phyloP scores from a whole-genome alignment of 2,113 vertebrate species.

The Eulemur macaco region DNA sequence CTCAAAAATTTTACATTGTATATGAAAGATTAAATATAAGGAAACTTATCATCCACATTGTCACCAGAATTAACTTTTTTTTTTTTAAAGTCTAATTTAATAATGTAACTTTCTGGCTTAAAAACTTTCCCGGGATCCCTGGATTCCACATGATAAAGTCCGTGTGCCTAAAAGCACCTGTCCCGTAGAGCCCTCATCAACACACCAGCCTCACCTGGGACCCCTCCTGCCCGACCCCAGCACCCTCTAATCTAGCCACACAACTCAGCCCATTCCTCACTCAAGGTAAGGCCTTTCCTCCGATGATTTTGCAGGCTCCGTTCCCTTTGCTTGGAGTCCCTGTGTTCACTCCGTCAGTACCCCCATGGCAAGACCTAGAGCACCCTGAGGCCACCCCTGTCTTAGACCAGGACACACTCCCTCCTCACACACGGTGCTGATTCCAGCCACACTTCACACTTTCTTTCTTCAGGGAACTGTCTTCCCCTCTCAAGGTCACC shows the following conservation, averaged over 20 bases:
- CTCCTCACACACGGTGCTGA: not conserved
- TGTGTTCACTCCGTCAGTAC: not conserved
- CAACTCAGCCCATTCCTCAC: not conserved
- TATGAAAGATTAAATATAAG: not conserved
- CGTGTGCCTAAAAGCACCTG: not conserved
- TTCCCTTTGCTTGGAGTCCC: not conserved
- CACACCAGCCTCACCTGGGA: not conserved
- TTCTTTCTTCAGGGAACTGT: not conserved
- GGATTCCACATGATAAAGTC: not conserved
- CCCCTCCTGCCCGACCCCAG: not conserved
- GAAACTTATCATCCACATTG: not conserved
- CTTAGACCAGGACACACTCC: not conserved
- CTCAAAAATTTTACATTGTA: not conserved
- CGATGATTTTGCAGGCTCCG: not conserved
- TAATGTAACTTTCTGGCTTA: not conserved
- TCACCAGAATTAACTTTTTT: not conserved
- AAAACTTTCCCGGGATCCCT: not conserved
- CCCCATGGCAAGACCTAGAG: not conserved
- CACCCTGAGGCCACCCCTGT: not conserved
- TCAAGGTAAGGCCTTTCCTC: not conserved
- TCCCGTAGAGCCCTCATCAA: not conserved
- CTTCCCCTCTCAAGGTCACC: not conserved
- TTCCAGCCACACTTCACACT: not conserved
- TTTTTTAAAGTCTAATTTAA: not conserved
- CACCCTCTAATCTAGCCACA: not conserved